Evolutionary conservation across 2,113 vertebrate genomes (phyloP), one percentile per base, ranked within the genome.

Genomic region (Epinephelus cyanopodus): DNA sequence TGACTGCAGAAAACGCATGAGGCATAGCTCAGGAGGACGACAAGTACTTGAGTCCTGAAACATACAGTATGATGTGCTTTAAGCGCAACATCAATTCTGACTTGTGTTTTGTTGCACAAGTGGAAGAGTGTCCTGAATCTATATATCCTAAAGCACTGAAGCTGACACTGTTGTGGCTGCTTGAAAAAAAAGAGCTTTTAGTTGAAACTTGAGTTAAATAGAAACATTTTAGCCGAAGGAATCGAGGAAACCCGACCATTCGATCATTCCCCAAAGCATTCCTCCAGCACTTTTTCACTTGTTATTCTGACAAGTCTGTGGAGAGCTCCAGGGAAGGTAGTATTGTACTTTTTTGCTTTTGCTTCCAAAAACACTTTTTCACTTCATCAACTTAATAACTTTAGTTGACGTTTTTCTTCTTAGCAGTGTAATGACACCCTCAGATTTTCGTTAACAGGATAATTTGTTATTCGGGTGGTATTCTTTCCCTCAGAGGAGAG

Each of bases 1-100:
- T 70, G 70, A 76, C 58, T 81, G 81, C 74, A 86, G 76, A 87
- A 90, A 89, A 83, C 73, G 52, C 63, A 45, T 66, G 75, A 82
- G 69, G 78, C 54, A 62, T 12, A 70, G 84, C 77, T 87, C 73
- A 78, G 67, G 65, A 71, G 65, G 60, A 87, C 65, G 79, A 85
- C 68, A 70, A 87, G 85, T 68, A 58, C 54, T 82, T 78, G 63
- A 66, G 69, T 79, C 48, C 73, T 58, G 63, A 72, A 57, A 80
- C 73, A 66, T 87, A 62, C n/a, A 57, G 25, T 37, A 64, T 85
- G 58, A 80, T 80, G 63, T 64, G 39, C 73, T 82, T 67, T 61
- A 77, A 68, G 68, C 25, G 54, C 81, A 42, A 57, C 33, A 74
- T 82, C 64, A 66, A 66, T 79, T 78, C 61, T 61, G 23, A 52